Evolutionary conservation across 1,140 invertebrate genomes (phyloP), one percentile per base, ranked within the genome.

Genomic region (Drosophila rufa): DNA sequence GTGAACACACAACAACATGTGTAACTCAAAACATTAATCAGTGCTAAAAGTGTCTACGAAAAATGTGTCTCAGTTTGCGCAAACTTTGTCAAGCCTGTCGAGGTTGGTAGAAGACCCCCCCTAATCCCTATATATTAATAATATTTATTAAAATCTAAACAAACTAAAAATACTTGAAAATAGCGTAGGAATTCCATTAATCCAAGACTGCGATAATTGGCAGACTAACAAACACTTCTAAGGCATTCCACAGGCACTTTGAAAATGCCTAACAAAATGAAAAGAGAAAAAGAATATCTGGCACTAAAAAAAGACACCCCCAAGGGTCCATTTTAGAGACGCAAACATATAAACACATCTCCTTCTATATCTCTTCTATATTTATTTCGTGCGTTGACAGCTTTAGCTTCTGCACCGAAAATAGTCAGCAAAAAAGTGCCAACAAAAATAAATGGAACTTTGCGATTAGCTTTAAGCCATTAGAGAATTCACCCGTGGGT

Each of bases 1-100:
- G 58, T 30, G 65, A 55, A 19, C 19, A 55, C 12, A n/a, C 40
- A 22, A 27, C 55, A 71, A 60, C 51, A 83, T 83, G 82, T 60
- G 17, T 43, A 42, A 64, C 14, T 30, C 4, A 53, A 53, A 60
- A 77, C 64, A 77, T 60, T 76, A 19, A 60, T 19, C 14, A 58
- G 30, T 56, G 38, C n/a, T 25, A 45, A 25, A 27, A 45, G 30
- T 50, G 38, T 38, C 2, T 15, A 17, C 22, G 38, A 45, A 85
- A 71, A 68, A 86, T 86, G 82, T 86, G 82, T 56, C 75, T 86
- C 4, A 83, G 75, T 56, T 50, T 86, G 60, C 59, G 80, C n/a
- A 89, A 86, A 73, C 64, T 86, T 25, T 86, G 76, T 47, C 53
- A 83, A 77, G 66, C 67, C 50, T 86, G 83, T 74, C 80, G 84